Percentiles rank a stretch among this genome's conserved stretches.
These are phyloP conservation scores for Cryptus armator DNA, from an alignment of 2,888 invertebrate species.

Conservation along the genomic window DNA sequence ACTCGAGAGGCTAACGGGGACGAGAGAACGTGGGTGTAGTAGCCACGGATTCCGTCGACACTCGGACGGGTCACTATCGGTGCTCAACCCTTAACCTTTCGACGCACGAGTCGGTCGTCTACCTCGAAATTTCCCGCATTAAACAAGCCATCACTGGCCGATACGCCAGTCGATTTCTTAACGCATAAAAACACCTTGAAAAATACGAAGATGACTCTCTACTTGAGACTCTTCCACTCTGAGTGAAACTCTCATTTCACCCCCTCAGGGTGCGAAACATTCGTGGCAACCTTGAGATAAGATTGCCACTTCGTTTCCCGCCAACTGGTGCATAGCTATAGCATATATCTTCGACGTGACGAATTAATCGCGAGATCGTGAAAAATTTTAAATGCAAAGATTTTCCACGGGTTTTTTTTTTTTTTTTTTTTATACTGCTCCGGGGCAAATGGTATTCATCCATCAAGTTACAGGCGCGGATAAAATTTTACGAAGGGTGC, in stretches of 20 bases:
- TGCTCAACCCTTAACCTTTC: slow-evolving; percentile 75
- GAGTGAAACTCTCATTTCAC: neutral
- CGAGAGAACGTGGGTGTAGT: slow-evolving; percentile 17
- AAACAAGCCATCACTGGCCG: slow-evolving; percentile 72
- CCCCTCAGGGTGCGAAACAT: neutral
- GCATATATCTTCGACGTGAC: too few relatives aligned
- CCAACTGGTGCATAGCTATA: too few relatives aligned
- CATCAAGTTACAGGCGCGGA: neutral
- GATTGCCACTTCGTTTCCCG: too few relatives aligned
- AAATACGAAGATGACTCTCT: neutral
- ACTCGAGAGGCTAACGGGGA: slow-evolving; percentile 5
- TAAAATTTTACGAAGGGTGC: neutral
- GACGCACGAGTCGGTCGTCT: slow-evolving; percentile 71
- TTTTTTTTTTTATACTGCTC: neutral
- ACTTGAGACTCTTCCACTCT: too few relatives aligned
- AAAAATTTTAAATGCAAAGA: too few relatives aligned
- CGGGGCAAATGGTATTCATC: neutral
- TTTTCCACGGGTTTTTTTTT: too few relatives aligned
- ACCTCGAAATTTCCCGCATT: slow-evolving; percentile 70
- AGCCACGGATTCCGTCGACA: slow-evolving; percentile 14
- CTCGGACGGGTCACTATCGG: slow-evolving; percentile 68
- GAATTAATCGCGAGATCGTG: too few relatives aligned
- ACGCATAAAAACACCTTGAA: neutral
- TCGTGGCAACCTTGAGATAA: too few relatives aligned
- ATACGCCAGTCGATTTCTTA: neutral